Conservation (phyloP, 2,797 vertebrate genomes). For the Dermochelys coriacea region DNA sequence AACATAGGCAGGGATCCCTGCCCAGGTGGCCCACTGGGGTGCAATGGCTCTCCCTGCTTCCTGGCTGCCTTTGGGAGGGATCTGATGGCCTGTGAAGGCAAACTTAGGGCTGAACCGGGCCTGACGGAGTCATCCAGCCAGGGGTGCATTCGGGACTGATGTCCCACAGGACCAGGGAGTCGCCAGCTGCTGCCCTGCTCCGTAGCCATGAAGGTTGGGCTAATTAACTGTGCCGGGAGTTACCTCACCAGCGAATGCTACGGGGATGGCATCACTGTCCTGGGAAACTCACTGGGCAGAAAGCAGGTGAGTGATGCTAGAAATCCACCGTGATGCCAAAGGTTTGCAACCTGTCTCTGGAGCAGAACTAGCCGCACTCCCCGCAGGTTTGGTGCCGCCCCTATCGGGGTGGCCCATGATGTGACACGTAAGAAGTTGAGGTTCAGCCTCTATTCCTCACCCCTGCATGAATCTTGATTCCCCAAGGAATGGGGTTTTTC, state of each 20-base stretch:
- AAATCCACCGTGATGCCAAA: not conserved
- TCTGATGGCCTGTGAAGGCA: slow-evolving; percentile 50
- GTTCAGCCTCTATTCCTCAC: too few relatives aligned
- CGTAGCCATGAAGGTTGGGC: slow-evolving; percentile 67
- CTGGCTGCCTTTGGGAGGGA: not conserved
- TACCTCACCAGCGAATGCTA: slow-evolving; percentile 65
- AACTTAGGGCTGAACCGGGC: slow-evolving; percentile 24
- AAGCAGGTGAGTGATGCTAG: slow-evolving; percentile 64
- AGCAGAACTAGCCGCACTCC: not conserved
- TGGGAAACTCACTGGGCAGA: slow-evolving; percentile 64
- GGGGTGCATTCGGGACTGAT: not conserved
- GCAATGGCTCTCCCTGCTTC: not conserved
- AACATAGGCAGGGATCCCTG: not conserved
- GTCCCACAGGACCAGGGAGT: not conserved
- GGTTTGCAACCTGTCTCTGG: not conserved
- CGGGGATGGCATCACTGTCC: slow-evolving; percentile 50
- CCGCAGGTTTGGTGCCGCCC: too few relatives aligned
- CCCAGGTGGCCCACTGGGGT: slow-evolving; percentile 2
- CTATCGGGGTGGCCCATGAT: too few relatives aligned
- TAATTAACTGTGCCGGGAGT: slow-evolving; percentile 73
- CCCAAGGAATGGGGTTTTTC: not conserved
- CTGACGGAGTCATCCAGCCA: slow-evolving; percentile 11
- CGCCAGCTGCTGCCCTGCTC: not conserved
- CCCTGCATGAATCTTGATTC: too few relatives aligned
- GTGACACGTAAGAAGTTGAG: too few relatives aligned